Evolutionary conservation across 2,113 vertebrate genomes (phyloP).

Genomic region (Aptenodytes forsteri): DNA sequence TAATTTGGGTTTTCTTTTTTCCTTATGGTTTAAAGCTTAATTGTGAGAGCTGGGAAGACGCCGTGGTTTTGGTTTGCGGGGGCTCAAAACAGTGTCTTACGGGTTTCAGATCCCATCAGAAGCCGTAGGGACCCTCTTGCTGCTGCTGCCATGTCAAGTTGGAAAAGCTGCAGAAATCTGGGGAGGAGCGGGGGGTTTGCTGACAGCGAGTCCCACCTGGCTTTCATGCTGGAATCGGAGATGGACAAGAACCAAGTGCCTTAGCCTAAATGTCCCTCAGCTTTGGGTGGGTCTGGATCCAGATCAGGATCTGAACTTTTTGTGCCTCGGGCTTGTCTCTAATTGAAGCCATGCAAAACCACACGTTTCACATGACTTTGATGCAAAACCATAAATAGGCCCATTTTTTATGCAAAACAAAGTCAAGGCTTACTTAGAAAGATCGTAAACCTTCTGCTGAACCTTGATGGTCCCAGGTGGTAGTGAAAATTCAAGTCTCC

Average conservation of each 20-base stretch:
- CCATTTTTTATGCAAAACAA: constrained; percentile 40
- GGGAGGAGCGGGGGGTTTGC: not conserved
- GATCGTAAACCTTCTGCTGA: constrained; percentile 38
- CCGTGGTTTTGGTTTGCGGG: not conserved
- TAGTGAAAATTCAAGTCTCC: not conserved
- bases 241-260: constrained; percentile 21
- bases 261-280: constrained; percentile 19
- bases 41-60: constrained; percentile 36
- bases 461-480: constrained; percentile 2
- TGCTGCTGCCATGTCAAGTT: not conserved
- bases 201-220: constrained; percentile 9
- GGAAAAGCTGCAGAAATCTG: not conserved
- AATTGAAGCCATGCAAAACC: constrained; percentile 63
- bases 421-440: constrained; percentile 37
- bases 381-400: constrained; percentile 58
- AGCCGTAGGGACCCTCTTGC: not conserved
- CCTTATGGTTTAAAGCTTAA: constrained; percentile 24
- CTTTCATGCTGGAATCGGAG: not conserved
- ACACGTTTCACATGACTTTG: constrained; percentile 61
- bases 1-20: constrained; percentile 38
- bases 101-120: not conserved
- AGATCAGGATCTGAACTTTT: constrained; percentile 52
- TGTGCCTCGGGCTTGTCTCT: constrained; percentile 51
- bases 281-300: constrained; percentile 50
- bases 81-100: not conserved